Conservation (phyloP, 2,113 vertebrate species). For the Trochalopteron elliotii region DNA sequence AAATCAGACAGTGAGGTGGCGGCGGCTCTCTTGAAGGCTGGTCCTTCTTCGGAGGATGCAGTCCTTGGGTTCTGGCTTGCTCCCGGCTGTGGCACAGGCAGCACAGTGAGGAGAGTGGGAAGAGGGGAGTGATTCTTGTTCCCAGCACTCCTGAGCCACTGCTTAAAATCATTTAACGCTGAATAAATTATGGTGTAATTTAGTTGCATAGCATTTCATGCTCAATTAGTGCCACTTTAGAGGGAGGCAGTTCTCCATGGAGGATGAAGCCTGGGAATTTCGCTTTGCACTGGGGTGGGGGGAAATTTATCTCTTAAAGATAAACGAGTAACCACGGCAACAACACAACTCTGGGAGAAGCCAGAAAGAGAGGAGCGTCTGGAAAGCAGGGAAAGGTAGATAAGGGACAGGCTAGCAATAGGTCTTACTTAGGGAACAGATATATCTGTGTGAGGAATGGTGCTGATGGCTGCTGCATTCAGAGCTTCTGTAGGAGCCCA, state of each 20-base stretch:
- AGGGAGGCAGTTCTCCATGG: conserved; percentile 8
- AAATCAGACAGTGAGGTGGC: rapidly evolving
- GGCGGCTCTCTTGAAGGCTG: rapidly evolving
- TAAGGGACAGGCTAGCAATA: background rate
- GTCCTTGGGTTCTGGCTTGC: rapidly evolving
- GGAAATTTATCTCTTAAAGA: background rate
- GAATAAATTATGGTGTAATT: conserved; percentile 65
- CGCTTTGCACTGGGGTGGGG: background rate
- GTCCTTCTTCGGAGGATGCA: background rate
- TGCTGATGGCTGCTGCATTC: background rate
- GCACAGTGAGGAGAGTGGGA: background rate
- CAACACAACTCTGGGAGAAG: background rate
- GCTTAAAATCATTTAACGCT: conserved; percentile 52
- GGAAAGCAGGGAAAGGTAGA: conserved; percentile 10
- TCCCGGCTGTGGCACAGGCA: rapidly evolving
- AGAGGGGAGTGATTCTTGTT: conserved; percentile 13
- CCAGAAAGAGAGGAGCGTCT: background rate
- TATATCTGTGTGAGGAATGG: background rate
- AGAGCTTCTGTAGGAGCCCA: background rate
- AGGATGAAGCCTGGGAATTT: conserved; percentile 15
- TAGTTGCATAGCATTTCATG: conserved; percentile 56
- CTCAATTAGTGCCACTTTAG: conserved; percentile 67
- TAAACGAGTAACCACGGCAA: conserved; percentile 56
- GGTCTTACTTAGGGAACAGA: background rate
- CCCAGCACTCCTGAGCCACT: conserved; percentile 3